Evolutionary conservation across 2,797 vertebrate species (phyloP).

Genomic region (Myotis vivesi): DNA sequence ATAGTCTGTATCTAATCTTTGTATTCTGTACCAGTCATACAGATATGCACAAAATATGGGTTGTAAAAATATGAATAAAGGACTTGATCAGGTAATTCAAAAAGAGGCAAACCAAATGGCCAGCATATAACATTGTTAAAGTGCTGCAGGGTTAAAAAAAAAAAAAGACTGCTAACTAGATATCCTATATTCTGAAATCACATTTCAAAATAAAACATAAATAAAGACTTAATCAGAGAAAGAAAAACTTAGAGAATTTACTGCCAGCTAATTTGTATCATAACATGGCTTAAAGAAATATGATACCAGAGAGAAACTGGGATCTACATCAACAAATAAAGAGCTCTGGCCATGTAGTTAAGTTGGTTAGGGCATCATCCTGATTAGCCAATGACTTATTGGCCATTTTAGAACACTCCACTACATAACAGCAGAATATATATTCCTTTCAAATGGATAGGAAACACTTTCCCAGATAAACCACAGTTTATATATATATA

Average conservation of each 20-base stretch:
- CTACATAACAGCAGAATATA: background rate
- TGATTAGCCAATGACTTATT: background rate
- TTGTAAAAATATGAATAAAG: background rate
- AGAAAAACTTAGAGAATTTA: background rate
- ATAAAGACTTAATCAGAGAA: background rate
- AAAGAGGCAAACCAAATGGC: background rate
- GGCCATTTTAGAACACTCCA: background rate
- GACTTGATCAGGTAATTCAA: background rate
- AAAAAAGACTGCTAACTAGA: background rate
- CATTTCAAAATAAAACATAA: background rate
- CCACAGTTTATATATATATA: background rate
- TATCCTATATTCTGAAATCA: background rate
- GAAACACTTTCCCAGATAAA: background rate
- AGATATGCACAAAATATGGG: background rate
- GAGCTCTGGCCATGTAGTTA: background rate
- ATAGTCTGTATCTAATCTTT: background rate
- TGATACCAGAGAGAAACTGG: background rate
- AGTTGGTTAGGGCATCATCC: background rate
- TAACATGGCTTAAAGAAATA: background rate
- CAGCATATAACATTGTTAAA: background rate
- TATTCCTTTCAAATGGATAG: background rate
- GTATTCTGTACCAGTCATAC: background rate
- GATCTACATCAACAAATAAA: background rate
- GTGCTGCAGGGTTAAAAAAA: background rate
- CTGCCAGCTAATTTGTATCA: background rate